phyloP scores from a whole-genome alignment of 1,140 invertebrate species.

The Drosophila sp. region DNA sequence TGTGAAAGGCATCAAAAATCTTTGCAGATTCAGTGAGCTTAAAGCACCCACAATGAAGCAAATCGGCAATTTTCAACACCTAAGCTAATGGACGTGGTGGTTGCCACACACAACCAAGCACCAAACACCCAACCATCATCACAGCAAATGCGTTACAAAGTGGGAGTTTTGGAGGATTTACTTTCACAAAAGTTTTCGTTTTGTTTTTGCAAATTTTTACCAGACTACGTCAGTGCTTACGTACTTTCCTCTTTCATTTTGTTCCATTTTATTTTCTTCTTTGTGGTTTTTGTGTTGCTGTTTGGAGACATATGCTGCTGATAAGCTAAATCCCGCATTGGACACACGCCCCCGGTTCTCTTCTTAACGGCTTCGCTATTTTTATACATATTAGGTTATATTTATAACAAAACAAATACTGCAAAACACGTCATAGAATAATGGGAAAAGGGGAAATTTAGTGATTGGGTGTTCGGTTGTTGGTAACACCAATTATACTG shows the following conservation, averaged over 20 bases:
- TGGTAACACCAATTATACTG: not conserved
- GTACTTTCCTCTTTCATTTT: slow-evolving; percentile 50
- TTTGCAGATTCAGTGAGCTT: not conserved
- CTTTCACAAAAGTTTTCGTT: slow-evolving; percentile 51
- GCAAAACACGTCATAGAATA: slow-evolving; percentile 44
- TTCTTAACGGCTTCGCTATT: slow-evolving; percentile 43
- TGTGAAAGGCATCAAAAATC: slow-evolving; percentile 63
- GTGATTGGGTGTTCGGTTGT: not conserved
- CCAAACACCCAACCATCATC: not conserved
- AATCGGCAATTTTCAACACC: not conserved
- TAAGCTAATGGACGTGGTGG: not conserved
- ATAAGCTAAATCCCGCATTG: slow-evolving; percentile 69
- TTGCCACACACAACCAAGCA: not conserved
- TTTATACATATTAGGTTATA: slow-evolving; percentile 62
- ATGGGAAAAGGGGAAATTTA: not conserved
- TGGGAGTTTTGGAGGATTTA: slow-evolving; percentile 27
- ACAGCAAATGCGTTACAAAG: not conserved
- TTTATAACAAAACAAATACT: slow-evolving; percentile 45
- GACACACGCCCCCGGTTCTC: slow-evolving; percentile 37
- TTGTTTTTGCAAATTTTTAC: slow-evolving; percentile 47
- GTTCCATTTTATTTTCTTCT: not conserved
- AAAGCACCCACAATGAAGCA: slow-evolving; percentile 25
- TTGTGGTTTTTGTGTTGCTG: not conserved
- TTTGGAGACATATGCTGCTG: slow-evolving; percentile 33
- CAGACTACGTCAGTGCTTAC: slow-evolving; percentile 46